Conservation (phyloP, 2,888 invertebrate species). For the Plebejus anna region DNA sequence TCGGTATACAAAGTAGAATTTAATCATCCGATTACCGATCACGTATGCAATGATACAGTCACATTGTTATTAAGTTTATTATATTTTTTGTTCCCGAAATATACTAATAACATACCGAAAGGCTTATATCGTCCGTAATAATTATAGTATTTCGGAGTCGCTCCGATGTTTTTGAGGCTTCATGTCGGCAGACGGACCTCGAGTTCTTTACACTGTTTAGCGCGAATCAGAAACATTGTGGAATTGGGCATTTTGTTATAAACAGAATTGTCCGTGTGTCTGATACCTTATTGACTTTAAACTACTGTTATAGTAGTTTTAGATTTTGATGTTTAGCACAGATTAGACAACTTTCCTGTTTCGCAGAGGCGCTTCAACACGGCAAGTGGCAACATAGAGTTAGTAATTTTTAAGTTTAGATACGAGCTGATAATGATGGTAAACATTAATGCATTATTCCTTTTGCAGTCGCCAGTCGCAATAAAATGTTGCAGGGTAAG, state of each 20-base stretch:
- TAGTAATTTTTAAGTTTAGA: neutral
- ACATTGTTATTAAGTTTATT: constrained; percentile 46
- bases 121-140: constrained; percentile 47
- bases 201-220: constrained; percentile 36
- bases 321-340: no score
- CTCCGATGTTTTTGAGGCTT: constrained; percentile 44
- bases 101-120: constrained; percentile 46
- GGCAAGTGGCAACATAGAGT: no score
- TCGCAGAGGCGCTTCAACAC: no score
- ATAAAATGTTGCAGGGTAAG: neutral
- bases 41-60: constrained; percentile 42
- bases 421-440: neutral
- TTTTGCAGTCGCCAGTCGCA: constrained; percentile 2
- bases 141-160: constrained; percentile 46
- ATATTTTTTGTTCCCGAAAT: constrained; percentile 44
- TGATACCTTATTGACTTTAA: neutral
- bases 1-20: constrained; percentile 33
- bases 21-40: constrained; percentile 37
- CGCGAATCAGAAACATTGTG: constrained; percentile 24
- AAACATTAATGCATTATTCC: constrained; percentile 1
- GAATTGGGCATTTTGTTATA: neutral
- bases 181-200: constrained; percentile 43
- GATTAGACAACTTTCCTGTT: no score
- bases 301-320: no score
- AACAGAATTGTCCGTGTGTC: neutral